phyloP scores from a whole-genome alignment of 1,140 invertebrate genomes.

The Lordiphosa stackelbergi region DNA sequence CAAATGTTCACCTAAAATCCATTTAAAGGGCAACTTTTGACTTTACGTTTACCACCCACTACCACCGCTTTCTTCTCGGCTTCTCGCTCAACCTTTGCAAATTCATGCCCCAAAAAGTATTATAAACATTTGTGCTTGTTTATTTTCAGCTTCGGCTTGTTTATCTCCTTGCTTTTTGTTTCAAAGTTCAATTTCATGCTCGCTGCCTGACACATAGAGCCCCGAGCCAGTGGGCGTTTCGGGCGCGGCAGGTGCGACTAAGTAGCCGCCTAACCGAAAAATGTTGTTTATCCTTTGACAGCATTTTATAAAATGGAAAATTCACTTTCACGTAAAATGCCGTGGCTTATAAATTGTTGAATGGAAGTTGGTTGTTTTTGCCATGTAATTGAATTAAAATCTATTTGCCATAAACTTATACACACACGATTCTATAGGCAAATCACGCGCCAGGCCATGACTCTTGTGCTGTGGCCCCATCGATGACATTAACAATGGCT shows the following conservation, averaged over 20 bases:
- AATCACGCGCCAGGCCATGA: conserved; percentile 51
- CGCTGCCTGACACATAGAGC: conserved; percentile 30
- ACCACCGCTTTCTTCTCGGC: not conserved
- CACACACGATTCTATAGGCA: conserved; percentile 37
- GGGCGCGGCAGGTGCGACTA: conserved; percentile 11
- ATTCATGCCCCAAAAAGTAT: conserved; percentile 20
- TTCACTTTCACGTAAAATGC: conserved; percentile 40
- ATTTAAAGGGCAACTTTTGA: conserved; percentile 3
- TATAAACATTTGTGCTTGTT: conserved; percentile 36
- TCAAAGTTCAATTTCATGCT: conserved; percentile 56
- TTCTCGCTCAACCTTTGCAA: conserved; percentile 9
- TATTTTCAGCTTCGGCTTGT: conserved; percentile 17
- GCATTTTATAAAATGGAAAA: conserved; percentile 41
- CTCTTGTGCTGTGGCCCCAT: conserved; percentile 24
- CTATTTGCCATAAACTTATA: conserved; percentile 36
- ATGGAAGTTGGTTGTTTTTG: conserved; percentile 2
- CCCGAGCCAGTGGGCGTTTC: not conserved
- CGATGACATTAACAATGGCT: conserved; percentile 64
- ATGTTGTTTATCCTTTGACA: conserved; percentile 30
- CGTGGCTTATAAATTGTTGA: conserved; percentile 15
- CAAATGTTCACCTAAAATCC: too few species aligned
- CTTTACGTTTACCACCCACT: not conserved
- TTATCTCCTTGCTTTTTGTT: conserved; percentile 34
- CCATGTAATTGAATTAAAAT: conserved; percentile 55
- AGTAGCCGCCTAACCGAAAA: conserved; percentile 22